These are phyloP conservation scores for Synanthedon formicaeformis DNA, from an alignment of 2,888 invertebrate species.

Conservation along the genomic window DNA sequence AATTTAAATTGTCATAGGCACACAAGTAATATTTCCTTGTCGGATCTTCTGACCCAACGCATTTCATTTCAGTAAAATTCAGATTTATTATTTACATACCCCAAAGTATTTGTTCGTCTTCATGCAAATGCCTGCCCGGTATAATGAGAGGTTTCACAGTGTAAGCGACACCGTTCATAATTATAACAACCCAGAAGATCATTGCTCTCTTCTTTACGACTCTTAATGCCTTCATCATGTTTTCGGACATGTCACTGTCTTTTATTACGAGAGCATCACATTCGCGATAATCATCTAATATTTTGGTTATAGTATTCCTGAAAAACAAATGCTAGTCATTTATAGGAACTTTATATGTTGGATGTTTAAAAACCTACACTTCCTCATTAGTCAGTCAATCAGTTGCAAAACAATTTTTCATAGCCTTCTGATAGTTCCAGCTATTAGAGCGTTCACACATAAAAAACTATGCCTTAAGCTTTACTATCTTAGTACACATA, in stretches of 20 bases:
- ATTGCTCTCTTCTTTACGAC: conserved; percentile 11
- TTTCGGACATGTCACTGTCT: conserved; percentile 14
- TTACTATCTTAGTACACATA: too few relatives aligned
- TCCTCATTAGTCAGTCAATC: too few relatives aligned
- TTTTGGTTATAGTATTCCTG: conserved; percentile 13
- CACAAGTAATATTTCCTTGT: too few relatives aligned
- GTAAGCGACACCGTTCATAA: conserved; percentile 8
- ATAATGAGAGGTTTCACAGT: conserved; percentile 7
- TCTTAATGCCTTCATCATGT: conserved; percentile 10
- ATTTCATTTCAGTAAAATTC: too few relatives aligned
- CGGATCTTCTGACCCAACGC: too few relatives aligned
- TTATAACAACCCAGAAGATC: conserved; percentile 9
- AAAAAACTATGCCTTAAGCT: too few relatives aligned
- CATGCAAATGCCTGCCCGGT: conserved; percentile 6
- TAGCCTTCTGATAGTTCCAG: too few relatives aligned
- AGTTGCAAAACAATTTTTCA: too few relatives aligned
- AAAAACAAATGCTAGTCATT: not conserved
- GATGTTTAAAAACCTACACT: too few relatives aligned
- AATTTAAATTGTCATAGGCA: too few relatives aligned
- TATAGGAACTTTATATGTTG: too few relatives aligned
- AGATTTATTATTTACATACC: not conserved
- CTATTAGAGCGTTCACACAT: too few relatives aligned
- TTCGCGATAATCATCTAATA: conserved; percentile 14
- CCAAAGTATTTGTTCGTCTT: conserved; percentile 6
- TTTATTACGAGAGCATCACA: conserved; percentile 13